Conservation (phyloP, 2,113 vertebrate genomes). For the Hylia prasina region DNA sequence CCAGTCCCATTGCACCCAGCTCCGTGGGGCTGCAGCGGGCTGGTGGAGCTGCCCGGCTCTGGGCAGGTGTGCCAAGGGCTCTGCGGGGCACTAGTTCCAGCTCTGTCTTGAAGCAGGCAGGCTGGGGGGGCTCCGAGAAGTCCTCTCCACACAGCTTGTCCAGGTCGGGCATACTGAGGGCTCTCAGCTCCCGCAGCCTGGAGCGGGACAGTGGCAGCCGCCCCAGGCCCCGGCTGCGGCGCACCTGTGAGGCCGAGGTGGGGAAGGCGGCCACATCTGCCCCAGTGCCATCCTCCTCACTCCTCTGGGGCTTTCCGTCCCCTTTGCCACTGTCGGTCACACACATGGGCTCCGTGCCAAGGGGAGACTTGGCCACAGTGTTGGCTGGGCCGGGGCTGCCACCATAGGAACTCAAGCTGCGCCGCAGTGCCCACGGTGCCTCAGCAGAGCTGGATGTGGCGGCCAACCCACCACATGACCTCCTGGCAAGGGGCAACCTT, state of each 20-base stretch:
- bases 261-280: not conserved
- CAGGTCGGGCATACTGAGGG: conserved; percentile 91
- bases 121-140: conserved; percentile 21
- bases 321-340: not conserved
- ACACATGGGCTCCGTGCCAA: not conserved
- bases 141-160: conserved; percentile 84
- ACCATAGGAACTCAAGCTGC: conserved; percentile 80
- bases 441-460: conserved; percentile 35
- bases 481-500: conserved; percentile 75
- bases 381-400: conserved; percentile 52
- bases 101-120: conserved; percentile 70
- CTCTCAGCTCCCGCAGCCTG: conserved; percentile 84
- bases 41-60: accelerated
- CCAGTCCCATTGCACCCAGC: accelerated
- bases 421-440: conserved; percentile 43
- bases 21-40: accelerated
- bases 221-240: conserved; percentile 67
- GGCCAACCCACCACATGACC: conserved; percentile 73
- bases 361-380: conserved; percentile 27
- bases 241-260: conserved; percentile 13
- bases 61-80: not conserved
- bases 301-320: not conserved
- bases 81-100: conserved; percentile 65
- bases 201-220: conserved; percentile 69
- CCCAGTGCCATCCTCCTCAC: accelerated